Percentiles rank a stretch among this genome's conserved stretches.
Evolutionary conservation across 2,113 vertebrate genomes (phyloP).

Genomic region (Callipepla californica): DNA sequence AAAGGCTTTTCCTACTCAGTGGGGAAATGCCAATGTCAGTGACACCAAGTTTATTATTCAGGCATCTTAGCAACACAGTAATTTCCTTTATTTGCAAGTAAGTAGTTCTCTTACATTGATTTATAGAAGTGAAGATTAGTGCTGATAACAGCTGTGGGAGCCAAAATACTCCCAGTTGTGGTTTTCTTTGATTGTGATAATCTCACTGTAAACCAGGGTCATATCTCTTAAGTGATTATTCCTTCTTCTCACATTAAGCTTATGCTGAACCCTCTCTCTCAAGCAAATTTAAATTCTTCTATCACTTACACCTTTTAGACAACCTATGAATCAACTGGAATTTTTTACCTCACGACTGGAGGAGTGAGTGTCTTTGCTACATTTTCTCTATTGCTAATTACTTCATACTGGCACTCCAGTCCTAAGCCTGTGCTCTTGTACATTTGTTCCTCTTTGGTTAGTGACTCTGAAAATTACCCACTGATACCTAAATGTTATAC

Average conservation of each 20-base stretch:
- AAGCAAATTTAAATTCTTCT: background rate
- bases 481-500: background rate
- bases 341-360: background rate
- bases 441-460: constrained; percentile 32
- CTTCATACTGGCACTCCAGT: background rate
- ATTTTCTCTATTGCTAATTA: background rate
- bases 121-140: constrained; percentile 4
- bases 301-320: background rate
- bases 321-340: background rate
- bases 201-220: background rate
- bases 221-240: background rate
- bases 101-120: background rate
- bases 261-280: background rate
- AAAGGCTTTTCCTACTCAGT: background rate
- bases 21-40: background rate
- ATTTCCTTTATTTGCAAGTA: constrained; percentile 35
- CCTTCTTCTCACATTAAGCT: background rate
- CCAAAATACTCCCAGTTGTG: background rate
- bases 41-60: background rate
- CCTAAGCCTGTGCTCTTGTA: background rate
- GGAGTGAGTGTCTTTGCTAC: background rate
- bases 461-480: background rate
- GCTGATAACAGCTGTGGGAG: background rate
- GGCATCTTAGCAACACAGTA: background rate
- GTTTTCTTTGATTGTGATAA: constrained; percentile 5